These are phyloP conservation scores for Allacma fusca DNA, from an alignment of 2,888 invertebrate species.

Conservation along the genomic window DNA sequence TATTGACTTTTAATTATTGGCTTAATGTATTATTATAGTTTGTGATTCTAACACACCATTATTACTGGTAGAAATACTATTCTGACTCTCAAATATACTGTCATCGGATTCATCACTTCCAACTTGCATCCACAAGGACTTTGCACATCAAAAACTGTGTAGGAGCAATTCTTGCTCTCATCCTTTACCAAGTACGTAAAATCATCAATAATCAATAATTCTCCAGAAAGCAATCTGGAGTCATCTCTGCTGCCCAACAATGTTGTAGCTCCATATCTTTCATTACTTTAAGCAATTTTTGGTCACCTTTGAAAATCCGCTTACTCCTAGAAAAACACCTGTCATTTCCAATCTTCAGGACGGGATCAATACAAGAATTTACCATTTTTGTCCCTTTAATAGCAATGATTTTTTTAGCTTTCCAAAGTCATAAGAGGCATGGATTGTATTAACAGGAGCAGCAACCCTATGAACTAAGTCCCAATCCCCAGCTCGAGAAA, in stretches of 20 bases:
- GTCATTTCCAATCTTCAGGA: conserved; percentile 60
- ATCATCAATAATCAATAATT: neutral
- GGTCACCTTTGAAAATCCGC: conserved; percentile 58
- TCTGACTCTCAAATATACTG: conserved; percentile 69
- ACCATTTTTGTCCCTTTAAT: conserved; percentile 58
- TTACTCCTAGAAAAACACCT: conserved; percentile 58
- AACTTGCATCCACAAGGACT: too few species aligned
- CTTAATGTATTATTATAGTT: too few species aligned
- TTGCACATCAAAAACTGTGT: too few species aligned
- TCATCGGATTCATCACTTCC: too few species aligned
- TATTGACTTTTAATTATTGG: too few species aligned
- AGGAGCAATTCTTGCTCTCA: conserved; percentile 26
- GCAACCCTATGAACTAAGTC: too few species aligned
- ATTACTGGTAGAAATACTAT: neutral
- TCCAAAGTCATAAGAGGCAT: conserved; percentile 52
- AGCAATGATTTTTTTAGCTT: conserved; percentile 57
- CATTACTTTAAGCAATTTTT: conserved; percentile 49
- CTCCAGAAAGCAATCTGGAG: neutral
- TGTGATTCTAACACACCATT: neutral
- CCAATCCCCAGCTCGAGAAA: conserved; percentile 50
- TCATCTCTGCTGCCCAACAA: conserved; percentile 11
- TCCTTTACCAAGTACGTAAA: conserved; percentile 28
- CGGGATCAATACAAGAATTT: conserved; percentile 52
- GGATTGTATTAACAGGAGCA: conserved; percentile 50
- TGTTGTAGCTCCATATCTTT: conserved; percentile 50